These are phyloP conservation scores for Tetranychus truncatus DNA, from an alignment of 2,888 invertebrate species.

Conservation along the genomic window DNA sequence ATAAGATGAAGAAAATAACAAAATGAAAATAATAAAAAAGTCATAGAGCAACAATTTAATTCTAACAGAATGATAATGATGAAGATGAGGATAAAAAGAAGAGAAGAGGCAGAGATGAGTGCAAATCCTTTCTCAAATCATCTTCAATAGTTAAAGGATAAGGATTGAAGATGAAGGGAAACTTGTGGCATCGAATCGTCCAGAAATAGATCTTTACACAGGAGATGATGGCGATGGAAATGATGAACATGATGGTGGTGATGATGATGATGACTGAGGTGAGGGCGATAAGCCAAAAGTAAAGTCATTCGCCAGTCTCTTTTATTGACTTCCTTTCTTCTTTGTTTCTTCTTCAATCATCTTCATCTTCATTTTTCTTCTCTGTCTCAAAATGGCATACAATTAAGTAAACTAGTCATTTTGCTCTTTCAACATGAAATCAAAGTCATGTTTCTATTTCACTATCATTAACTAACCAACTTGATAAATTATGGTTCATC, in stretches of 20 bases:
- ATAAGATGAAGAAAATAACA: neutral
- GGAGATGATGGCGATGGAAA: neutral
- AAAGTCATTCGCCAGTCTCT: conserved; percentile 1
- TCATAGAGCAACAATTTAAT: neutral
- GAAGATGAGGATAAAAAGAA: neutral
- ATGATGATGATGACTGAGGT: neutral
- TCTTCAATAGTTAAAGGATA: too few relatives aligned
- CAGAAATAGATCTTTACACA: neutral
- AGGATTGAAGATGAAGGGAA: neutral
- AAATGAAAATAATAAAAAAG: neutral
- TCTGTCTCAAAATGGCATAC: neutral
- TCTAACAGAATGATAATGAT: neutral
- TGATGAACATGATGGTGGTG: neutral
- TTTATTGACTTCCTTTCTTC: neutral
- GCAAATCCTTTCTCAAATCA: neutral
- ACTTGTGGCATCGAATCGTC: neutral
- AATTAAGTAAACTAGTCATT: too few relatives aligned
- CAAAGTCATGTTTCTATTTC: too few relatives aligned
- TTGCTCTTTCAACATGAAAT: too few relatives aligned
- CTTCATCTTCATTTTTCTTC: neutral
- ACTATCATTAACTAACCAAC: too few relatives aligned
- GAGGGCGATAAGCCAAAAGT: neutral
- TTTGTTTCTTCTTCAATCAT: neutral
- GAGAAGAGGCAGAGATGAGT: neutral
- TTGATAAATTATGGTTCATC: too few relatives aligned